Percentiles rank a stretch among this genome's conserved stretches.
These are phyloP conservation scores for Caenorhabditis plicata DNA, from an alignment of 2,888 invertebrate species.

Conservation along the genomic window DNA sequence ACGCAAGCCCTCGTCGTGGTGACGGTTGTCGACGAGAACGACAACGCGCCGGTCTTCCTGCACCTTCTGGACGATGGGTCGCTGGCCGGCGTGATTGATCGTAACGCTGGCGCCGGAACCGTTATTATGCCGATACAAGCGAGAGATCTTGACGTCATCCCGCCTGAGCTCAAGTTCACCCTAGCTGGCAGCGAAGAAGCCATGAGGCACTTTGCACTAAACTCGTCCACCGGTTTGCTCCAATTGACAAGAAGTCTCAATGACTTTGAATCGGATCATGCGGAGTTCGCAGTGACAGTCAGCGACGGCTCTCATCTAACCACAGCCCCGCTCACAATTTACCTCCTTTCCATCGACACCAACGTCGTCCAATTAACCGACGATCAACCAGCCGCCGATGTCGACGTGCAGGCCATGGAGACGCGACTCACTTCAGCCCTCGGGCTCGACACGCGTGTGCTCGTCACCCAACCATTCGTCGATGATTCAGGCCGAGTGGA, in stretches of 20 bases:
- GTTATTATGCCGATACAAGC: conserved; percentile 47
- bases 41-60: conserved; percentile 56
- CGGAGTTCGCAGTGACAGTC: conserved; percentile 41
- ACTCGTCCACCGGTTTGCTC: conserved; percentile 46
- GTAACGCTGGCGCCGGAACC: conserved; percentile 47
- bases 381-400: conserved; percentile 36
- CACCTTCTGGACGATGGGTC: conserved; percentile 41
- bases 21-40: conserved; percentile 59
- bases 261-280: conserved; percentile 10
- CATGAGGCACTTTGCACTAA: conserved; percentile 51
- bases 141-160: conserved; percentile 44
- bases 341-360: conserved; percentile 49
- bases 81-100: conserved; percentile 52
- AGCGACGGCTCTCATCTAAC: conserved; percentile 46
- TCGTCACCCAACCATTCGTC: conserved; percentile 50
- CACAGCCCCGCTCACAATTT: conserved; percentile 50
- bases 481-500: conserved; percentile 45
- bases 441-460: conserved; percentile 48
- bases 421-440: conserved; percentile 34
- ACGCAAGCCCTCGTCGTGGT: conserved; percentile 58
- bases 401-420: conserved; percentile 45
- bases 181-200: conserved; percentile 29
- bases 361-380: conserved; percentile 53
- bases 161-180: conserved; percentile 31
- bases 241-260: conserved; percentile 36